Conservation (phyloP, 2,888 invertebrate genomes). For the Sphaerophoria taeniata region DNA sequence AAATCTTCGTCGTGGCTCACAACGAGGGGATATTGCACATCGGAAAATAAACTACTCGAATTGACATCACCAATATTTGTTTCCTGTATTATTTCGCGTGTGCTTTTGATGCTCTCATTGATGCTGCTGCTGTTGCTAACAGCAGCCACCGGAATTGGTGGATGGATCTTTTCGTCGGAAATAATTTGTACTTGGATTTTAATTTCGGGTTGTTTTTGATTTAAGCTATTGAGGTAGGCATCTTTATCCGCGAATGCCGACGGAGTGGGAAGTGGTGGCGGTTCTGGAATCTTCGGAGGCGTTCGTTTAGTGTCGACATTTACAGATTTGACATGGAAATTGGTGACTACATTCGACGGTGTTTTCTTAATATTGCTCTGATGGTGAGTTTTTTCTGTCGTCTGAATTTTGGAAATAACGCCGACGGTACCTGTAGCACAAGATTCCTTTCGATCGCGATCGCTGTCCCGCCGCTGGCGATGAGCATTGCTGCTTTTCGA, state of each 20-base stretch:
- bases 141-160: conserved; percentile 13
- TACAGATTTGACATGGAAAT: conserved; percentile 29
- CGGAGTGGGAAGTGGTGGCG: conserved; percentile 79
- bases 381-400: conserved; percentile 42
- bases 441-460: conserved; percentile 55
- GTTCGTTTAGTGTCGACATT: conserved; percentile 46
- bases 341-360: conserved; percentile 27
- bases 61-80: conserved; percentile 12
- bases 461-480: conserved; percentile 52
- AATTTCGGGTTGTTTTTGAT: conserved; percentile 82
- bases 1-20: conserved; percentile 82
- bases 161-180: conserved; percentile 78
- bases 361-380: conserved; percentile 45
- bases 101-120: conserved; percentile 30
- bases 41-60: conserved; percentile 20
- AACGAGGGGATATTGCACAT: conserved; percentile 77
- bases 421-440: neutral
- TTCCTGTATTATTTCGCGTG: conserved; percentile 21
- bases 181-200: conserved; percentile 82
- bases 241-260: conserved; percentile 78
- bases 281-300: conserved; percentile 75
- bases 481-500: conserved; percentile 60
- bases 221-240: conserved; percentile 80
- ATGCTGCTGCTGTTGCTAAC: neutral
- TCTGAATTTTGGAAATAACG: conserved; percentile 1